Evolutionary conservation across 2,113 vertebrate genomes (phyloP), one percentile per base, ranked within the genome.

Genomic region (Psephotus haematonotus): DNA sequence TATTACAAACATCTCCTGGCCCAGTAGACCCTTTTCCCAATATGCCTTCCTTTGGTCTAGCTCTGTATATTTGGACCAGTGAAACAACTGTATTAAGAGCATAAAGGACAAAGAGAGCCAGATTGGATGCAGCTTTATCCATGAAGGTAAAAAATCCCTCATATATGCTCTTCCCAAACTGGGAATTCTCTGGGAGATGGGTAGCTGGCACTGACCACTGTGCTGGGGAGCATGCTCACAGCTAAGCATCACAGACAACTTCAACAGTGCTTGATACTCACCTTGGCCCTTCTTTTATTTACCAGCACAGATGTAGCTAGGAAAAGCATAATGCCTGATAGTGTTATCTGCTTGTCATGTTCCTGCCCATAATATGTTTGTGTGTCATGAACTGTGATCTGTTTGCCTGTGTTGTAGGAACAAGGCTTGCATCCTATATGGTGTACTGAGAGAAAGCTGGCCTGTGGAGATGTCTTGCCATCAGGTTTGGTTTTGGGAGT

Each of bases 391-490:
- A 79, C 25, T 83, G 86, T 83, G 83, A 92, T 86, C 82, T 65
- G 75, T 79, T 86, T 65, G 86, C 86, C 59, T 55, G 37, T 70
- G 88, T 17, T 93, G 88, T 11, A 75, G 88, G 88, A 95, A 50
- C 3, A 20, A 82, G 92, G 79, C 64, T 91, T 93, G 92, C 55
- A 60, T 70, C 91, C 91, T 94, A 90, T 86, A 86, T 91, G 91
- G 86, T 3, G 3, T 9, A 49, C 24, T 10, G 59, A 44, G 60
- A 39, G 62, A 75, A 64, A 92, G 52, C 43, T 92, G 89, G 72
- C 69, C 80, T 37, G 39, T 9, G 63, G 72, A 68, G 55, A 67
- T 41, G 25, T 24, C 90, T 93, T 95, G 91, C 89, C 93, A 83
- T 41, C 2, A 1, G 8, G 35, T 83, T 94, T 81, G 72, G 35